Conservation (phyloP, 2,888 invertebrate species). For the Epinotia demarniana region DNA sequence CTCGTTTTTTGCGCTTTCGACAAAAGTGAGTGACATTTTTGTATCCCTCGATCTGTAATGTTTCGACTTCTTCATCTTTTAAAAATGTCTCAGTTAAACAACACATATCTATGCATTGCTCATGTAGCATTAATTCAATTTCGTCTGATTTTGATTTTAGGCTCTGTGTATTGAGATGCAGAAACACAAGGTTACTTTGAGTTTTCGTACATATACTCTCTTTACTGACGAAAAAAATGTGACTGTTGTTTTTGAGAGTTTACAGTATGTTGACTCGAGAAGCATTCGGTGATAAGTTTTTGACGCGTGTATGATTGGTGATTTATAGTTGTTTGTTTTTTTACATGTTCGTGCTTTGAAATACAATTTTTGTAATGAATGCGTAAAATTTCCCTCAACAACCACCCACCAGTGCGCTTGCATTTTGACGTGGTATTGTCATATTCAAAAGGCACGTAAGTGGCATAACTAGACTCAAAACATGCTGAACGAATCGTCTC, state of each 20-base stretch:
- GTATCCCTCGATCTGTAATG: constrained; percentile 6
- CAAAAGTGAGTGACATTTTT: constrained; percentile 9
- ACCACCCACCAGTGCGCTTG: background rate
- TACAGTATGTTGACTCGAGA: no score
- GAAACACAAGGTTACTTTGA: background rate
- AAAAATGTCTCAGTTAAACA: constrained; percentile 19
- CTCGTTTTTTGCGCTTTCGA: constrained; percentile 1
- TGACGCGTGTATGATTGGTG: no score
- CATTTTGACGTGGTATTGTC: background rate
- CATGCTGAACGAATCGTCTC: background rate
- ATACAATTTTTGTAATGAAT: background rate
- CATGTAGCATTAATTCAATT: constrained; percentile 2
- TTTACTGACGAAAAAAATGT: no score
- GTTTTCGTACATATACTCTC: no score
- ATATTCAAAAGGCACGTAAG: background rate
- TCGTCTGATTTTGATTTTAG: constrained; percentile 15
- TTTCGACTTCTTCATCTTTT: constrained; percentile 5
- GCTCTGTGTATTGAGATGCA: constrained; percentile 11
- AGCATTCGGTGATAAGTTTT: no score
- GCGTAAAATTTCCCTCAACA: background rate
- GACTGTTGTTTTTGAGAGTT: no score
- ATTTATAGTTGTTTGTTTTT: no score
- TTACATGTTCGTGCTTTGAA: background rate
- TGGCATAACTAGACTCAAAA: background rate
- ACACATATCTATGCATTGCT: constrained; percentile 3